Conservation (phyloP, 53 echinoderm and acorn worm genomes). For the Luidia sarsii region DNA sequence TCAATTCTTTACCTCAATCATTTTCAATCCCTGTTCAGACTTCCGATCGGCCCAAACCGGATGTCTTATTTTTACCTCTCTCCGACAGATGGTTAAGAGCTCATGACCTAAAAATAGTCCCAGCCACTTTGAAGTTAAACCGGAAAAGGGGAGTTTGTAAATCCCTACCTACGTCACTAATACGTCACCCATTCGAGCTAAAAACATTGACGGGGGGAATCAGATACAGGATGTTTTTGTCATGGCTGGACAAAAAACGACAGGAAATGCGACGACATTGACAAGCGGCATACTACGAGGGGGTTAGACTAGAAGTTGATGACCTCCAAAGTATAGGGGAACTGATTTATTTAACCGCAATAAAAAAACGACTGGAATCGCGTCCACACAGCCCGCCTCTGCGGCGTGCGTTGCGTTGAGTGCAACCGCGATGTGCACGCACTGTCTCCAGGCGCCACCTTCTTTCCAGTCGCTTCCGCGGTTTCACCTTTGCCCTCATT, state of each 20-base stretch:
- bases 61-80: neutral
- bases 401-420: too few species aligned
- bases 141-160: conserved; percentile 9
- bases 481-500: too few species aligned
- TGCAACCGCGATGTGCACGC: too few species aligned
- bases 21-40: too few species aligned
- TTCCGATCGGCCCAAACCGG: neutral
- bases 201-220: neutral
- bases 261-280: conserved; percentile 18
- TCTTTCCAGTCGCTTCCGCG: too few species aligned
- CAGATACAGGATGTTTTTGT: conserved; percentile 47
- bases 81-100: conserved; percentile 29
- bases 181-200: neutral
- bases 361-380: too few species aligned
- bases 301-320: conserved; percentile 3
- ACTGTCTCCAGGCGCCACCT: too few species aligned
- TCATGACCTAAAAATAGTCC: conserved; percentile 44
- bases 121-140: neutral
- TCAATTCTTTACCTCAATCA: too few species aligned
- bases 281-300: conserved; percentile 29
- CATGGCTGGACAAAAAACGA: conserved; percentile 30
- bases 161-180: conserved; percentile 31
- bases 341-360: too few species aligned
- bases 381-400: too few species aligned
- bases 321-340: neutral